Evolutionary conservation across 2,888 invertebrate genomes (phyloP).

Genomic region (Microctonus hyperodae): DNA sequence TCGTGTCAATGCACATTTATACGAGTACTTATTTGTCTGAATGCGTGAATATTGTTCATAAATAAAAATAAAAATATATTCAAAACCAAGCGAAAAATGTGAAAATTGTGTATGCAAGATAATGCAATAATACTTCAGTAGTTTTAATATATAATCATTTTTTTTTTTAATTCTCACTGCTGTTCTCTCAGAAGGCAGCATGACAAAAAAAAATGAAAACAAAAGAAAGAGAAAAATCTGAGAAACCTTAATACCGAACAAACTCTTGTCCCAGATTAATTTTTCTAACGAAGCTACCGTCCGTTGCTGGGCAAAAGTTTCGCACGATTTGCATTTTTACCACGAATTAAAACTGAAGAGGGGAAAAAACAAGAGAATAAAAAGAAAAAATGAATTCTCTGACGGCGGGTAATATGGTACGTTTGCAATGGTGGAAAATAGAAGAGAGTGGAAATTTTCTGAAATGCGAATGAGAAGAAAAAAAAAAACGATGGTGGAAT

Average conservation of each 20-base stretch:
- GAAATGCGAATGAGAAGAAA: background rate
- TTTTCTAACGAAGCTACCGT: slow-evolving; percentile 38
- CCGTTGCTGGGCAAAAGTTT: slow-evolving; percentile 30
- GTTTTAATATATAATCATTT: slow-evolving; percentile 1
- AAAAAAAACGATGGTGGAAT: slow-evolving; percentile 23
- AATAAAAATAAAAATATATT: background rate
- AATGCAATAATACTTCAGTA: slow-evolving; percentile 15
- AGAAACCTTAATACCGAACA: slow-evolving; percentile 37
- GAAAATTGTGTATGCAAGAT: slow-evolving; percentile 9
- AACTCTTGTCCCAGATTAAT: slow-evolving; percentile 36
- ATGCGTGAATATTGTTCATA: background rate
- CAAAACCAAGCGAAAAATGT: background rate
- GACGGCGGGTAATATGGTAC: slow-evolving; percentile 21
- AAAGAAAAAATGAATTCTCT: slow-evolving; percentile 23
- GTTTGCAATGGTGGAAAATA: slow-evolving; percentile 11
- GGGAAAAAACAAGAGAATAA: slow-evolving; percentile 13
- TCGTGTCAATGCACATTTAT: background rate
- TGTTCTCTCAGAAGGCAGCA: background rate
- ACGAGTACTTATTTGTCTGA: background rate
- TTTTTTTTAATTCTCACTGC: slow-evolving; percentile 1
- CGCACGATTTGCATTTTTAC: slow-evolving; percentile 36
- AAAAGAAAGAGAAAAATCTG: slow-evolving; percentile 28
- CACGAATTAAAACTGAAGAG: slow-evolving; percentile 34
- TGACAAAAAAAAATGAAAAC: slow-evolving; percentile 4
- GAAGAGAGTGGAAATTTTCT: slow-evolving; percentile 9